Conservation (phyloP, 2,797 vertebrate species). For the Gymnodraco acuticeps region DNA sequence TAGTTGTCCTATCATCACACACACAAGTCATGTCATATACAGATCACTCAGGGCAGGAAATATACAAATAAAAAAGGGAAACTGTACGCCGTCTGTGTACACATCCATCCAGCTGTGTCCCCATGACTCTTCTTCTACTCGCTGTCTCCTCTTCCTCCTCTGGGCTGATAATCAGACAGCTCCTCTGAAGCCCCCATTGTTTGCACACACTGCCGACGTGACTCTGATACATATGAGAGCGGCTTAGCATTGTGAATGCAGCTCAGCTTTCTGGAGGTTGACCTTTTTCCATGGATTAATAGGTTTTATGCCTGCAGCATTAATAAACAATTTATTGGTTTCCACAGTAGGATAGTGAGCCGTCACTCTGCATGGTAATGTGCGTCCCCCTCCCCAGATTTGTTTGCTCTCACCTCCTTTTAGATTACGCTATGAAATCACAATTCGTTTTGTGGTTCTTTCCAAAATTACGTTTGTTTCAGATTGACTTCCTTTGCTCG, state of each 20-base stretch:
- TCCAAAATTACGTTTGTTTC: slow-evolving; percentile 39
- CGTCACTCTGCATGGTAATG: slow-evolving; percentile 77
- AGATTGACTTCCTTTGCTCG: slow-evolving; percentile 27
- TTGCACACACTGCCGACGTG: slow-evolving; percentile 70
- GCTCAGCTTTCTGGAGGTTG: slow-evolving; percentile 77
- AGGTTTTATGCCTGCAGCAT: slow-evolving; percentile 80
- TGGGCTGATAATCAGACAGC: slow-evolving; percentile 73
- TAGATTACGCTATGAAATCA: slow-evolving; percentile 33
- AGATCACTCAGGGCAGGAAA: neutral
- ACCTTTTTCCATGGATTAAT: slow-evolving; percentile 84
- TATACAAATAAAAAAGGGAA: neutral
- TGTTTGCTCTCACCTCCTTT: slow-evolving; percentile 63
- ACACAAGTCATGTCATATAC: neutral
- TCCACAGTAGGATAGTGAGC: slow-evolving; percentile 63
- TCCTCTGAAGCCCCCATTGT: slow-evolving; percentile 62
- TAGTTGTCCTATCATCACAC: no score
- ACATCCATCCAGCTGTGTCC: slow-evolving; percentile 58
- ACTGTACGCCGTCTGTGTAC: slow-evolving; percentile 22
- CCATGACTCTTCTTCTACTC: slow-evolving; percentile 30
- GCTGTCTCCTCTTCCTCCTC: slow-evolving; percentile 57
- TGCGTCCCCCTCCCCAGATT: neutral
- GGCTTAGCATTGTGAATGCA: slow-evolving; percentile 67
- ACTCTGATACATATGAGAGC: slow-evolving; percentile 74
- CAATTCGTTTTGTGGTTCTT: slow-evolving; percentile 35
- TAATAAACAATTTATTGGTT: slow-evolving; percentile 84